A percentile compares a stretch with the other conserved stretches of the same genome.
phyloP scores from a whole-genome alignment of 2,113 vertebrate species.

The Vireo altiloquus region DNA sequence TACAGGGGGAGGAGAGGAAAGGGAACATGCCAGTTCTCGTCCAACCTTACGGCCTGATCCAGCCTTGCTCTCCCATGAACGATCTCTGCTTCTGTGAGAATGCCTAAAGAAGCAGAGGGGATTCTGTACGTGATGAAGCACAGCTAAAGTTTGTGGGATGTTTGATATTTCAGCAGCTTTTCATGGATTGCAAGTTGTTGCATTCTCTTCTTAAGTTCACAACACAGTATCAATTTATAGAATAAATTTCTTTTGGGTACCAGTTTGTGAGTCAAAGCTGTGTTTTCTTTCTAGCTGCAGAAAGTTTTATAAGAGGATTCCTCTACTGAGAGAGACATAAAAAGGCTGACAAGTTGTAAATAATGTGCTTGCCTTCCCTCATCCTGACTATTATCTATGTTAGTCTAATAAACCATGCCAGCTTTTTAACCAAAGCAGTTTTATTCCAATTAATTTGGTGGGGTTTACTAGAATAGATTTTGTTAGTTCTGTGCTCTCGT shows the following conservation, averaged over 20 bases:
- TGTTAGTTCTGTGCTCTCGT: background rate
- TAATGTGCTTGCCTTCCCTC: background rate
- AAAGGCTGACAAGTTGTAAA: background rate
- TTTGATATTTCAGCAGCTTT: background rate
- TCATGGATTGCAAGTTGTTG: background rate
- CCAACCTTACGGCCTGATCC: background rate
- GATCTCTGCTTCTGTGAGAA: background rate
- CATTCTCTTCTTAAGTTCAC: background rate
- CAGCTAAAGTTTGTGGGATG: background rate
- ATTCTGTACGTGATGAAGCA: background rate
- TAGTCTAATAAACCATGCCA: background rate
- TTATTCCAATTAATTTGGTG: background rate
- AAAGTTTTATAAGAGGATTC: background rate
- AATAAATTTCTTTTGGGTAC: background rate
- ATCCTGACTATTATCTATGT: background rate
- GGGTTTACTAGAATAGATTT: background rate
- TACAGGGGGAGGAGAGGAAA: constrained; percentile 32
- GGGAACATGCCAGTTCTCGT: background rate
- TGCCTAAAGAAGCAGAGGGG: background rate
- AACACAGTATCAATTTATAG: background rate
- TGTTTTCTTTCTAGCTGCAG: background rate
- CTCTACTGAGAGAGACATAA: background rate
- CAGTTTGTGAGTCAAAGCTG: background rate
- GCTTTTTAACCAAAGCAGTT: background rate
- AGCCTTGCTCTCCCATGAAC: background rate